Base-by-base conservation (phyloP, 1,140 invertebrate genomes). In the Pollicipes pollicipes region DNA sequence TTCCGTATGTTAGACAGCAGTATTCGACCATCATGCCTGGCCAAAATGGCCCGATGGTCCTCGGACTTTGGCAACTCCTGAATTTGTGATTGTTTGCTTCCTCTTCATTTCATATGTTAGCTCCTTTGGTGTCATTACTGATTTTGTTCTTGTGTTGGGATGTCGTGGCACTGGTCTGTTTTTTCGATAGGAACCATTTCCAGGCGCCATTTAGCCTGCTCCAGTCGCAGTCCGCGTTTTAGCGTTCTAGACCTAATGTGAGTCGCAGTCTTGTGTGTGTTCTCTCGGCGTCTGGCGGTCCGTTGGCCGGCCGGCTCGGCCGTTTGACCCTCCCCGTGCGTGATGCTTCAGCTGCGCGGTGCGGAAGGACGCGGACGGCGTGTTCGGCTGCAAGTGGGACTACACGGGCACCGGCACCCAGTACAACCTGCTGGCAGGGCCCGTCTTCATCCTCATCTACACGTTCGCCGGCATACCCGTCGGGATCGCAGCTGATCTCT, bases 391-490 rank as follows among this genome's bases (percentile, higher is more conserved):
- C 79, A 88, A 92, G 76, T 95, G 91, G 91, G 88, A 90, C 77
- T 93, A 93, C 82, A 94, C 93, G 79, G 93, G 93, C 0, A 82
- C 94, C 64, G 93, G 93, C 1, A 82, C 93, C 32, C 89, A 94
- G 76, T 95, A 95, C 80, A 92, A 95, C 82, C 87, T 95, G 73
- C 79, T 96, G 58, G 93, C 93, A 0, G 93, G 93, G 0, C 93
- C 93, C 0, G 88, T 88, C 73, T 95, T 95, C 80, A 94, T 95
- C 75, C 86, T 90, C 21, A 88, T 95, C 30, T 96, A 90, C 79
- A 95, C 93, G 0, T 82, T 95, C 32, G 86, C 88, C 27, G 92
- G 92, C 3, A 86, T 95, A 17, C 82, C 90, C 70, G 83, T 95
- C 74, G 91, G 92, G n/a, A 83, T 92, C 67, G 84, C 88, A 0